Percentiles rank a stretch among this genome's conserved stretches.
Conservation (phyloP, 2,888 invertebrate genomes). For the Alentia gelatinosa region DNA sequence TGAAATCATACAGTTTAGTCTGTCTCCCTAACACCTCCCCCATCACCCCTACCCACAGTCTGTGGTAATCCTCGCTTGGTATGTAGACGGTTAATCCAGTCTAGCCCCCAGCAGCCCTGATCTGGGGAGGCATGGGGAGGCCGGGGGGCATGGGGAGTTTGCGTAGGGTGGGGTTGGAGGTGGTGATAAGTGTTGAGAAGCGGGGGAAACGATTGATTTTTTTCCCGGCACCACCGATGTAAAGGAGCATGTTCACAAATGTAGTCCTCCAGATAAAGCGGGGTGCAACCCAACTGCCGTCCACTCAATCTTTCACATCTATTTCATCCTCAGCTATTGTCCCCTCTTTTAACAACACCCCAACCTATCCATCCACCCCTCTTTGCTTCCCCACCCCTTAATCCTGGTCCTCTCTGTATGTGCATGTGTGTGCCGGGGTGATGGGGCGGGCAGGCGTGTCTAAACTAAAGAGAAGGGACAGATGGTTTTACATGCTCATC, state of each 20-base stretch:
- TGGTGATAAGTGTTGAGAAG: neutral
- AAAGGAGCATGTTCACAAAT: neutral
- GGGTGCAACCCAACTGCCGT: neutral
- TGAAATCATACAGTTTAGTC: too few species aligned
- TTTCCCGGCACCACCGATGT: neutral
- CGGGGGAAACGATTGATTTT: neutral
- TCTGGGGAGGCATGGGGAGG: neutral
- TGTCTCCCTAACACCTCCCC: too few species aligned
- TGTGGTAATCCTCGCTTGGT: too few species aligned
- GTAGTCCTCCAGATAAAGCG: neutral
- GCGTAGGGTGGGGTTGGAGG: neutral
- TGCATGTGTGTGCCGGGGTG: neutral
- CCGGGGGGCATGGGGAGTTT: neutral
- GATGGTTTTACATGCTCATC: too few species aligned
- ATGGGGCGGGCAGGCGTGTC: too few species aligned
- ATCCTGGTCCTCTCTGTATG: neutral
- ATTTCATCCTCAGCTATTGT: neutral
- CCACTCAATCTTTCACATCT: neutral
- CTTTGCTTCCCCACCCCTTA: neutral
- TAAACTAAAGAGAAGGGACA: too few species aligned
- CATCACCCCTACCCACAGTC: too few species aligned
- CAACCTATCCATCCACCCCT: neutral
- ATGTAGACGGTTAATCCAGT: too few species aligned
- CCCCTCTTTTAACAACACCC: neutral
- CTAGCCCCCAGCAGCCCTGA: too few species aligned